These are phyloP conservation scores for Microplitis manilae DNA, from an alignment of 2,888 invertebrate genomes.

Conservation along the genomic window DNA sequence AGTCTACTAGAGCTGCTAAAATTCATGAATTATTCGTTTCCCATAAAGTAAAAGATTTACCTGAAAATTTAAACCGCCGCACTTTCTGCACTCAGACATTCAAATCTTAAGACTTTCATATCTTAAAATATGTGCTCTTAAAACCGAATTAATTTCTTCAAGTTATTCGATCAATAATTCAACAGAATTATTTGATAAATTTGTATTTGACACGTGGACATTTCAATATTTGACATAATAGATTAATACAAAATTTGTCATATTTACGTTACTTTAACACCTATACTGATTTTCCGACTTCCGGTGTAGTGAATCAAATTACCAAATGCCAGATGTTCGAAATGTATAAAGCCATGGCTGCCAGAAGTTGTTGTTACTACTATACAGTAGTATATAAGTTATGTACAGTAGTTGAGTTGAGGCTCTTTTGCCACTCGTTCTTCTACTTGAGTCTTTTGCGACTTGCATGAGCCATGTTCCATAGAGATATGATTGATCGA, in stretches of 20 bases:
- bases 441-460: conserved; percentile 32
- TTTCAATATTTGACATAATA: conserved; percentile 21
- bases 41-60: conserved; percentile 39
- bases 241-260: neutral
- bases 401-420: neutral
- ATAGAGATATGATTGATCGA: conserved; percentile 42
- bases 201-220: neutral
- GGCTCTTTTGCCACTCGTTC: neutral
- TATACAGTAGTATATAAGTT: conserved; percentile 10
- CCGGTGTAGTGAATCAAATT: conserved; percentile 38
- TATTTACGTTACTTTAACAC: conserved; percentile 7
- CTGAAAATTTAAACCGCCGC: conserved; percentile 26
- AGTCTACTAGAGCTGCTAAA: neutral
- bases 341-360: conserved; percentile 60
- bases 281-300: conserved; percentile 25
- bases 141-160: too few species aligned
- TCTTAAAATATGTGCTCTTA: neutral
- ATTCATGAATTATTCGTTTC: neutral
- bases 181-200: too few species aligned
- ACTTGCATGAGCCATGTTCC: neutral
- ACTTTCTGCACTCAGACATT: neutral
- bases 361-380: conserved; percentile 30
- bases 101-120: neutral
- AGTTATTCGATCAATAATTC: too few species aligned
- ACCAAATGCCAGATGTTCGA: conserved; percentile 58